A percentile compares a stretch with the other conserved stretches of the same genome.
phyloP scores from a whole-genome alignment of 2,888 invertebrate species.

The Electrophaes corylata region DNA sequence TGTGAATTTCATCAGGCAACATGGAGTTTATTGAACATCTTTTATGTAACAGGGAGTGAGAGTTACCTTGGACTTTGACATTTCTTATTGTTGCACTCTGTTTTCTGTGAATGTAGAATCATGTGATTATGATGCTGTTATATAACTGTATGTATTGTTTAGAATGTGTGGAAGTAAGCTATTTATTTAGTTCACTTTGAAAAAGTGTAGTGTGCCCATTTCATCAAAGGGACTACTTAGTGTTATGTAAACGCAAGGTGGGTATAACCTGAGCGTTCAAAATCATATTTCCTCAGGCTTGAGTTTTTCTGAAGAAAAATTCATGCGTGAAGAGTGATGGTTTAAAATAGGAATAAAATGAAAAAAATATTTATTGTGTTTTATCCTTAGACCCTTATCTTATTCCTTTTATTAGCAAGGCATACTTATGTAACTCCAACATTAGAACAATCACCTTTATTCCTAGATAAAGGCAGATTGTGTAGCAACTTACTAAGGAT shows the following conservation, averaged over 20 bases:
- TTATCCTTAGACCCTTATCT: neutral
- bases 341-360: constrained; percentile 66
- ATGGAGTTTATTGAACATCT: constrained; percentile 30
- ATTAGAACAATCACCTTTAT: too few relatives aligned
- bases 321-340: constrained; percentile 65
- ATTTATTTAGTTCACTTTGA: constrained; percentile 54
- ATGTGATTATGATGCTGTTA: constrained; percentile 71
- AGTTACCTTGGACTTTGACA: constrained; percentile 55
- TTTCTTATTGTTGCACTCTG: constrained; percentile 41
- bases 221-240: constrained; percentile 35
- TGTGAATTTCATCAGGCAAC: constrained; percentile 12
- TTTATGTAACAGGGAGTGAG: constrained; percentile 55
- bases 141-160: constrained; percentile 66
- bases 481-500: too few relatives aligned
- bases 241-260: constrained; percentile 44
- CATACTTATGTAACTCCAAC: too few relatives aligned
- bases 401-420: neutral
- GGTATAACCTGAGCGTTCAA: constrained; percentile 37
- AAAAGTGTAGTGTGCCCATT: constrained; percentile 53
- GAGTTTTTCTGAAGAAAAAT: constrained; percentile 75
- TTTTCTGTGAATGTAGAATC: constrained; percentile 62
- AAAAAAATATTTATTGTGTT: constrained; percentile 52
- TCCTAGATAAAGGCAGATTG: too few relatives aligned
- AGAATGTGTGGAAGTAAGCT: constrained; percentile 55
- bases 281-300: constrained; percentile 57